A percentile compares a stretch with the other conserved stretches of the same genome.
These are phyloP conservation scores for Rattus norvegicus DNA, from an alignment of 2,113 vertebrate genomes.

Conservation along the genomic window GRCr8 NC_086020.1:171271001-171271500, in stretches of 20 bases:
- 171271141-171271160: not conserved
- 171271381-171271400: not conserved
- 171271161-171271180: not conserved
- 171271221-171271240: not conserved
- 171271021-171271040: not conserved
- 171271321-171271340: not conserved
- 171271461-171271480: fast-evolving
- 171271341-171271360: not conserved
- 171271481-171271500: not conserved
- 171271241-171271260: constrained; percentile 18
- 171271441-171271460: no score
- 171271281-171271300: not conserved
- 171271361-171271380: not conserved
- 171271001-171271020: not conserved
- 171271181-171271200: constrained; percentile 5
- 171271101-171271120: not conserved
- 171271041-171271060: not conserved
- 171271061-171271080: not conserved
- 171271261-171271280: not conserved
- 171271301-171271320: not conserved
- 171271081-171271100: not conserved
- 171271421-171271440: no score
- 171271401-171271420: not conserved
- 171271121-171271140: not conserved
- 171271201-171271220: constrained; percentile 27